Conservation (phyloP, 2,888 invertebrate species). For the Chrysodeixis includens region DNA sequence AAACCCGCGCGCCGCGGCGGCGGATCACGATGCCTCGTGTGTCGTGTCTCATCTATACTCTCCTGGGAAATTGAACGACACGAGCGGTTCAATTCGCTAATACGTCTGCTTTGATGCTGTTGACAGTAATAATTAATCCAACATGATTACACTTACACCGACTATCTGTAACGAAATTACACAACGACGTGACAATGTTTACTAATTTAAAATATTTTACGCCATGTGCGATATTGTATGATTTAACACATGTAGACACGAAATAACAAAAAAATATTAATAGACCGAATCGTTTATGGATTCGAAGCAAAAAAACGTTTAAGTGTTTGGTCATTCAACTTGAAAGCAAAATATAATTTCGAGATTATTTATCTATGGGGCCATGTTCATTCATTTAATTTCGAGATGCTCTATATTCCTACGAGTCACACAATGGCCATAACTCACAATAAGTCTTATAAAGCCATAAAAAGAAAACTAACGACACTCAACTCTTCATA, state of each 20-base stretch:
- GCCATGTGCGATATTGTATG: conserved; percentile 18
- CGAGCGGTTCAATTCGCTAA: conserved; percentile 69
- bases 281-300: conserved; percentile 14
- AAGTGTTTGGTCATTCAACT: neutral
- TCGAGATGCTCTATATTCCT: conserved; percentile 5
- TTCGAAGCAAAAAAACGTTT: neutral
- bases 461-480: conserved; percentile 40
- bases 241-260: conserved; percentile 37
- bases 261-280: conserved; percentile 39
- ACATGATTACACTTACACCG: neutral
- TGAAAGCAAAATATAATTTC: conserved; percentile 10
- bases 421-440: conserved; percentile 10
- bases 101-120: conserved; percentile 45
- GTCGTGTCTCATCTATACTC: conserved; percentile 62
- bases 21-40: conserved; percentile 63
- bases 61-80: conserved; percentile 70
- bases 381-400: conserved; percentile 8
- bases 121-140: neutral
- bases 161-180: neutral
- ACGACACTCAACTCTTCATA: conserved; percentile 47
- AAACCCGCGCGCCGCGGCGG: conserved; percentile 56
- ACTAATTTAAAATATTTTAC: conserved; percentile 26
- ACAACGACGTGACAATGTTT: too few species aligned
- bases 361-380: neutral
- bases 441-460: conserved; percentile 33